A percentile compares a stretch with the other conserved stretches of the same genome.
These are phyloP conservation scores for Ursus arctos DNA, from an alignment of 2,113 vertebrate genomes.

Conservation along the genomic window DNA sequence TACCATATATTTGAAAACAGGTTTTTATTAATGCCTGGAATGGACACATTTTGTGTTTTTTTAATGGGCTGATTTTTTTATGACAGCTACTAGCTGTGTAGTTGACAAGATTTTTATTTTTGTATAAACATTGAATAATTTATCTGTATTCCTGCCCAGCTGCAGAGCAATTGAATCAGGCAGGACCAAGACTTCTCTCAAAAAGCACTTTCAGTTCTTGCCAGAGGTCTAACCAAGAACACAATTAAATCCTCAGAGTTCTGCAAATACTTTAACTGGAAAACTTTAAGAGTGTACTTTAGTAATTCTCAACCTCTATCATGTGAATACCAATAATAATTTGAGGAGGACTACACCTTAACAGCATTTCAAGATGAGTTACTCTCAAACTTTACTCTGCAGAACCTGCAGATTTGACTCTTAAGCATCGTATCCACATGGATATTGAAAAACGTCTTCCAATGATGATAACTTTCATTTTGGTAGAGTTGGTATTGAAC, in stretches of 20 bases:
- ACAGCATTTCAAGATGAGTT: slow-evolving; percentile 18
- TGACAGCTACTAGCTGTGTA: neutral
- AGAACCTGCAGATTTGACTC: neutral
- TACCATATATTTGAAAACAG: slow-evolving; percentile 16
- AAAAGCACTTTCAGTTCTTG: neutral
- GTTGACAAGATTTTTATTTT: slow-evolving; percentile 13
- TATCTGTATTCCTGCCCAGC: neutral
- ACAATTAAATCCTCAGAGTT: slow-evolving; percentile 1
- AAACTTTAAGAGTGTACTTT: neutral
- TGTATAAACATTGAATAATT: neutral
- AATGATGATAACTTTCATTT: neutral
- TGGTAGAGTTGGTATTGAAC: neutral
- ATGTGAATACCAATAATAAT: neutral
- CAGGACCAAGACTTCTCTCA: neutral
- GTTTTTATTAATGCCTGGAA: neutral
- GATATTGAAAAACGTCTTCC: slow-evolving; percentile 11
- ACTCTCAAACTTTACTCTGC: neutral
- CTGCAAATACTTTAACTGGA: neutral
- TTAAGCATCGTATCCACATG: neutral
- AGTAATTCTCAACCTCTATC: slow-evolving; percentile 52
- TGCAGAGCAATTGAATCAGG: neutral
- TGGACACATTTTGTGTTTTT: neutral
- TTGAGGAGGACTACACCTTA: neutral
- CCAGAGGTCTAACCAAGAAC: neutral
- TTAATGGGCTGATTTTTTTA: neutral